Percentiles rank a stretch among this genome's conserved stretches.
Evolutionary conservation across 2,888 invertebrate species (phyloP).

Genomic region (Teleogryllus oceanicus): DNA sequence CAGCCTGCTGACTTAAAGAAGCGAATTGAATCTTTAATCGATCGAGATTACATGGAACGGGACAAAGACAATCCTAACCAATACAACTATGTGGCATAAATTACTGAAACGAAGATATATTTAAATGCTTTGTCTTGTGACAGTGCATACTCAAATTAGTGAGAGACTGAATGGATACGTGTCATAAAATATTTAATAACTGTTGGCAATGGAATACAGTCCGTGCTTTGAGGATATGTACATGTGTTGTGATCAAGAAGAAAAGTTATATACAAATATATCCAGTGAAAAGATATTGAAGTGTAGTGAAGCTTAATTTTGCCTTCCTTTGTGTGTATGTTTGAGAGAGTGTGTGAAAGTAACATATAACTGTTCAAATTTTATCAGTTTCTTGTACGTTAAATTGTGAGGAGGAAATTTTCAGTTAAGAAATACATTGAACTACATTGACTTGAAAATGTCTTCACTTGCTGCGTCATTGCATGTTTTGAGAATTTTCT

Average conservation of each 20-base stretch:
- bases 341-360: neutral
- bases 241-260: slow-evolving; percentile 10
- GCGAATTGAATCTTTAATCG: slow-evolving; percentile 96
- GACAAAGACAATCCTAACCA: slow-evolving; percentile 97
- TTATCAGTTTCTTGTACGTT: neutral
- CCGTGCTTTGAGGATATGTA: neutral
- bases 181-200: slow-evolving; percentile 11
- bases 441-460: slow-evolving; percentile 10
- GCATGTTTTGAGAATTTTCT: too few species aligned
- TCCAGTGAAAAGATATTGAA: slow-evolving; percentile 11
- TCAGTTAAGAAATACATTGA: slow-evolving; percentile 1
- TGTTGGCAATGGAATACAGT: neutral
- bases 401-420: neutral
- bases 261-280: slow-evolving; percentile 9
- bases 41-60: slow-evolving; percentile 98
- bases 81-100: slow-evolving; percentile 98
- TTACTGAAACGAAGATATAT: neutral
- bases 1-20: slow-evolving; percentile 98
- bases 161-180: slow-evolving; percentile 1
- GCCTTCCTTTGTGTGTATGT: slow-evolving; percentile 18
- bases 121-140: neutral
- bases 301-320: slow-evolving; percentile 12
- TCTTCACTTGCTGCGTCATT: neutral
- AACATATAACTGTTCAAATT: neutral
- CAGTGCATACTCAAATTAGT: slow-evolving; percentile 4